Base-by-base conservation (phyloP, 2,797 vertebrate genomes). In the Sebastes melanostomus region DNA sequence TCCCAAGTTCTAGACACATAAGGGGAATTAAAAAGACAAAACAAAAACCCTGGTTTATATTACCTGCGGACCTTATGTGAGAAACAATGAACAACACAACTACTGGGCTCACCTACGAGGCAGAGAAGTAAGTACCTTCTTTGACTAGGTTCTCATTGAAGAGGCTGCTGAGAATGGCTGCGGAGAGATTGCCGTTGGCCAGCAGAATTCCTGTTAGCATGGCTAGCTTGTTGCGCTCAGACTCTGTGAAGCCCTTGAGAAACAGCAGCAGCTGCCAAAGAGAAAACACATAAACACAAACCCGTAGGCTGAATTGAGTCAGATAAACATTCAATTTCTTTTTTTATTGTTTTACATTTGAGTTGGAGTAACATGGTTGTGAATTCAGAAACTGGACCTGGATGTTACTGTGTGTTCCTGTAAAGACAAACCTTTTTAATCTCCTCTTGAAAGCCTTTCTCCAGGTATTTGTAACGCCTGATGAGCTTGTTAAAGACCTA, bases 401-500 rank as follows among this genome's bases (percentile, higher is more conserved):
- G 4, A 81, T 5, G 1, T 12, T 18, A 30, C 8, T 2, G 3
- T 3, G 4, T 27, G 20, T 58, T 77, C 24, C 4, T 66, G 12
- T 10, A 18, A 59, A 73, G n/a, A 54, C 90, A 67, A 92, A 98
- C 98, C 97, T 99, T 99, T 96, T 98, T 99, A 66, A 99, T 97
- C 95, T 99, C 98, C 92, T 99, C 98, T 93, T 99, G 98, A 94
- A 98, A 98, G 82, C 98, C 97, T 95, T 98, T 99, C 95, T 99
- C 98, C 96, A 99, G 94, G 94, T 99, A 98, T 93, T 99, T 99
- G 94, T 99, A 99, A 92, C 97, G 98, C 95, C 98, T 96, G 95
- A 99, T 98, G 89, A 99, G 95, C 95, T 99, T 99, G 96, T 98
- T 98, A 96, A 99, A 99, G 95, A 99, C 97, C 98, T 99, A 66